phyloP scores from a whole-genome alignment of 2,888 invertebrate species.

The Agriopis leucophaearia region DNA sequence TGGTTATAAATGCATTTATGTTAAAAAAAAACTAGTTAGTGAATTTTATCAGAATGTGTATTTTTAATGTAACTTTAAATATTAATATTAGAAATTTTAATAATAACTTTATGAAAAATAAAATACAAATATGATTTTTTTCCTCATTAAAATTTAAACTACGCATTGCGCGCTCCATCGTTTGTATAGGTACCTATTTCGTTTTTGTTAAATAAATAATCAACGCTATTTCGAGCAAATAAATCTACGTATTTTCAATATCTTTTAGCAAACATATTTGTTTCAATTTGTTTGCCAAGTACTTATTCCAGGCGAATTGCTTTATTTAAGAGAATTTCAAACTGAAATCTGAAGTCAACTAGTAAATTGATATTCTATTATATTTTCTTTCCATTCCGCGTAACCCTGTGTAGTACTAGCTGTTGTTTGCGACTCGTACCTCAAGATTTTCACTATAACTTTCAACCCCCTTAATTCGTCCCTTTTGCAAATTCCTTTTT shows the following conservation, averaged over 20 bases:
- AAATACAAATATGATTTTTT: neutral
- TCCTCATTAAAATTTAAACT: neutral
- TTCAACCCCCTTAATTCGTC: too few relatives aligned
- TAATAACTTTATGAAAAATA: too few relatives aligned
- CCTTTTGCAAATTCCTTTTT: too few relatives aligned
- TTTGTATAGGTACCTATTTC: neutral
- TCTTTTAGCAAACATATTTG: neutral
- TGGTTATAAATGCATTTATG: too few relatives aligned
- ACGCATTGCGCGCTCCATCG: neutral
- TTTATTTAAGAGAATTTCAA: neutral
- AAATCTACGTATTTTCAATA: neutral
- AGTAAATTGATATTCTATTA: too few relatives aligned
- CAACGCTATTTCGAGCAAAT: neutral
- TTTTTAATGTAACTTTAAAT: too few relatives aligned
- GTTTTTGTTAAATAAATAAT: conserved; percentile 3
- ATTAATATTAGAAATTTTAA: too few relatives aligned
- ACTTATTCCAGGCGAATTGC: neutral
- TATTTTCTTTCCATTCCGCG: neutral
- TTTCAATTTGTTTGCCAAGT: neutral
- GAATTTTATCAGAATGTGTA: neutral
- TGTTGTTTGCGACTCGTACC: too few relatives aligned
- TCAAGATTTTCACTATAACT: too few relatives aligned
- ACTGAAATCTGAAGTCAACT: neutral
- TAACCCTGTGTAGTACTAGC: too few relatives aligned
- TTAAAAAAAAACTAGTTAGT: neutral